Evolutionary conservation across 64 coral and sea anemone species (phyloP).

Genomic region (Porites lutea): DNA sequence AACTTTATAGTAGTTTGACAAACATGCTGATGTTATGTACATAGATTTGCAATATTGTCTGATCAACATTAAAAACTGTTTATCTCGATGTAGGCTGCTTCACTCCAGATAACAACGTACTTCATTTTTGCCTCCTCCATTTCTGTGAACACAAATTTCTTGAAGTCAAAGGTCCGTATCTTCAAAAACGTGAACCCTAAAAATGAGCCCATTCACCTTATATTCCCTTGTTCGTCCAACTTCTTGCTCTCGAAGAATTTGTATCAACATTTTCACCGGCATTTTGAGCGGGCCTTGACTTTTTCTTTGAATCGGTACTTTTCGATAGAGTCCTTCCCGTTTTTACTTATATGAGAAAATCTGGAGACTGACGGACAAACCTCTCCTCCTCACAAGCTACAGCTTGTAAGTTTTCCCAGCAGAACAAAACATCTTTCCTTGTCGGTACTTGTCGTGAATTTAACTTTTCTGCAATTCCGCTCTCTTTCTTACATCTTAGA

Average conservation of each 20-base stretch:
- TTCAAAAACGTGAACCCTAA: neutral
- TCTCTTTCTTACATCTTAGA: neutral
- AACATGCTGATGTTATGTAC: neutral
- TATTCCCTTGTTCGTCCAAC: neutral
- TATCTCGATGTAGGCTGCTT: neutral
- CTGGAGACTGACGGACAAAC: neutral
- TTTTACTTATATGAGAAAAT: neutral
- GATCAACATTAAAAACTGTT: too few species aligned
- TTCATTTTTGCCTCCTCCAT: neutral
- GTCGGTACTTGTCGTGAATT: neutral
- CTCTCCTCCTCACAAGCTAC: neutral
- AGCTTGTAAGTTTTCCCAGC: neutral
- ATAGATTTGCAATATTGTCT: too few species aligned
- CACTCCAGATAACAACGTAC: neutral
- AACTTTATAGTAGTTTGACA: too few species aligned
- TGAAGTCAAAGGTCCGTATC: neutral
- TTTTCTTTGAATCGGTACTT: neutral
- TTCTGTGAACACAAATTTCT: neutral
- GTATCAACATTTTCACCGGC: neutral
- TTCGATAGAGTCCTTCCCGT: neutral
- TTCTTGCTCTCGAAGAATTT: neutral
- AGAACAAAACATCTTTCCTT: neutral
- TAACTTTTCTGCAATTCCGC: neutral
- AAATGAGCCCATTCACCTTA: neutral
- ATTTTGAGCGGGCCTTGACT: neutral